Percentiles rank a stretch among this genome's conserved stretches.
Evolutionary conservation across 23 tunicate species (phyloP).

Genomic region (Styela clava): DNA sequence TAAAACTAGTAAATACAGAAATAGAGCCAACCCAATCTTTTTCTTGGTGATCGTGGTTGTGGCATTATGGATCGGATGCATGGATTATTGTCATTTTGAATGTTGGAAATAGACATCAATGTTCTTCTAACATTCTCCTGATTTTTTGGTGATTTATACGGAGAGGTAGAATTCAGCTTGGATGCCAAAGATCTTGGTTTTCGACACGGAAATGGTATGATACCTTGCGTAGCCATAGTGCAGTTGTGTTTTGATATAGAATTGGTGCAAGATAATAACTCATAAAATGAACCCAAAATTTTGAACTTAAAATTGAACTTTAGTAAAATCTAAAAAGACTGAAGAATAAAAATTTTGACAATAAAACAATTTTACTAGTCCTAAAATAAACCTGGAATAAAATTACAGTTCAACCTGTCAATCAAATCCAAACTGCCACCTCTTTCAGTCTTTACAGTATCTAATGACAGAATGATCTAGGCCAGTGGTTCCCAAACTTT

Average conservation of each 20-base stretch:
- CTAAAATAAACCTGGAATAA: no score
- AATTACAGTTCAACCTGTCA: no score
- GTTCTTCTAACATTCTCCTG: neutral
- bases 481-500: no score
- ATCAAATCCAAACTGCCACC: no score
- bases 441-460: no score
- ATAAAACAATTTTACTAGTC: no score
- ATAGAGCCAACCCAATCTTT: conserved; percentile 17
- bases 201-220: conserved; percentile 32
- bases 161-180: neutral
- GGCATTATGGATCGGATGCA: conserved; percentile 20
- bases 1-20: neutral
- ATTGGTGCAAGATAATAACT: neutral
- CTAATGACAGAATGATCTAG: no score
- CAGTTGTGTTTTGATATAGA: no score
- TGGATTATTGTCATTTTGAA: neutral
- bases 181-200: conserved; percentile 17
- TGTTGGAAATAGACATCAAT: neutral
- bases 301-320: neutral
- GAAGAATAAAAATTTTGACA: no score
- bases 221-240: conserved; percentile 20
- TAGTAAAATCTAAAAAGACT: no score
- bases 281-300: neutral
- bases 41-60: conserved; percentile 25
- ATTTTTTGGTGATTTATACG: neutral